phyloP scores from a whole-genome alignment of 2,113 vertebrate genomes.

The Apus apus region DNA sequence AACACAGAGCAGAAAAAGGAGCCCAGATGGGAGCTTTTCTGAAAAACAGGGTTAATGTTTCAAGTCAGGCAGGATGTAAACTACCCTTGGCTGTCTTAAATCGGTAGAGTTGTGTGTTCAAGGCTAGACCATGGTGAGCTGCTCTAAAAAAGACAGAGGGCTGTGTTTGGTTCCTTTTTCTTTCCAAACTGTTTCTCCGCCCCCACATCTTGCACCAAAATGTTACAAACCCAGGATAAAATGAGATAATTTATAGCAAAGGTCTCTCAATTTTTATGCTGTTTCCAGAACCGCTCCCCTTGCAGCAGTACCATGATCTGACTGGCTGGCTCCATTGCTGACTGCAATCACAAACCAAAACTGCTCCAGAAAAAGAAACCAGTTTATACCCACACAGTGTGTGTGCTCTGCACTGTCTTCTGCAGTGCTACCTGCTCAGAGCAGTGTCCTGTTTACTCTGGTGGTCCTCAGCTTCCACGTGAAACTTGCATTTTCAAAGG shows the following conservation, averaged over 20 bases:
- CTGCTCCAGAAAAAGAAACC: background rate
- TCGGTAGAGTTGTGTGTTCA: accelerated
- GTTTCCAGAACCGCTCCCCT: slow-evolving; percentile 1
- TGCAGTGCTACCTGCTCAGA: background rate
- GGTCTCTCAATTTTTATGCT: background rate
- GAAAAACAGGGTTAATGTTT: background rate
- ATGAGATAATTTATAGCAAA: background rate
- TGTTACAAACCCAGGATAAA: background rate
- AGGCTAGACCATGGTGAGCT: background rate
- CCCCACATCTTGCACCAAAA: background rate
- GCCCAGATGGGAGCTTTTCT: background rate
- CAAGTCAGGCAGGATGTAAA: background rate
- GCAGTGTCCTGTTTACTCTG: background rate
- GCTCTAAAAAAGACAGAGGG: background rate
- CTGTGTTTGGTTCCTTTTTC: background rate
- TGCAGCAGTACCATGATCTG: background rate
- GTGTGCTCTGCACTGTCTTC: too few relatives aligned
- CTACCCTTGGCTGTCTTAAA: background rate
- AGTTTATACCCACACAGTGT: background rate
- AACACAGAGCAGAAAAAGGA: background rate
- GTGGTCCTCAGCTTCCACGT: background rate
- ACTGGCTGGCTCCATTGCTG: background rate
- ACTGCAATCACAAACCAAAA: background rate
- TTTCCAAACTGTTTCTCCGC: background rate
- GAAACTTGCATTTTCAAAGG: background rate